A percentile compares a stretch with the other conserved stretches of the same genome.
Evolutionary conservation across 2,888 invertebrate genomes (phyloP).

Genomic region (Augochlorella aurata): DNA sequence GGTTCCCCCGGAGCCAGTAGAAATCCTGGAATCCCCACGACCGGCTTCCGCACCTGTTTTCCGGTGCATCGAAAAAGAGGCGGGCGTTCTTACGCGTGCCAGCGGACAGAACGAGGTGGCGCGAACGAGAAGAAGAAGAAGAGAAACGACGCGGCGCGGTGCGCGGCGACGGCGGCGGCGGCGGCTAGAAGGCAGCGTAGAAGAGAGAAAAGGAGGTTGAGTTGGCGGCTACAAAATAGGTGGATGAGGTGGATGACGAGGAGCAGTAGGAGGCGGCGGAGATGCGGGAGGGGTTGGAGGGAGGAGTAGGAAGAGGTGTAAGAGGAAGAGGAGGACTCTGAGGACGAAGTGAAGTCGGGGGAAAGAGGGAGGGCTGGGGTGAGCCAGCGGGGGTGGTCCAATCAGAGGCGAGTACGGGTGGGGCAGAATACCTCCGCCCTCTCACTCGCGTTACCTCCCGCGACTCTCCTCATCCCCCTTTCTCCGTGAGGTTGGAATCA

Average conservation of each 20-base stretch:
- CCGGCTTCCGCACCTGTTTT: slow-evolving; percentile 67
- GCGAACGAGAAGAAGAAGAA: slow-evolving; percentile 67
- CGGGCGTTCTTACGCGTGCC: slow-evolving; percentile 69
- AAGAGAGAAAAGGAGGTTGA: slow-evolving; percentile 71
- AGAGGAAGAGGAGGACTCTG: slow-evolving; percentile 48
- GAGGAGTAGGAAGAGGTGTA: slow-evolving; percentile 57
- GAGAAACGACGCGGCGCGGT: slow-evolving; percentile 30
- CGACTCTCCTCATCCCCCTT: slow-evolving; percentile 70
- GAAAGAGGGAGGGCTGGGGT: slow-evolving; percentile 72
- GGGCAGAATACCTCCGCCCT: slow-evolving; percentile 77
- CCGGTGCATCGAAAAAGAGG: slow-evolving; percentile 72
- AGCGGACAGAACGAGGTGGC: slow-evolving; percentile 65
- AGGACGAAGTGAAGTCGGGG: slow-evolving; percentile 36
- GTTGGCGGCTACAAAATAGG: slow-evolving; percentile 46
- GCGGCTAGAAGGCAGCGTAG: slow-evolving; percentile 63
- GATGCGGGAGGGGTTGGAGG: slow-evolving; percentile 49
- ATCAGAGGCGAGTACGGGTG: slow-evolving; percentile 79
- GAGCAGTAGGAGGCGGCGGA: slow-evolving; percentile 51
- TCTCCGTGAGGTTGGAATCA: slow-evolving; percentile 69
- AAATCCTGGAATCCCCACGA: slow-evolving; percentile 67
- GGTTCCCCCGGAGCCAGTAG: slow-evolving; percentile 66
- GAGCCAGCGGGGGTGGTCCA: slow-evolving; percentile 78
- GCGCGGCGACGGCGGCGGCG: slow-evolving; percentile 31
- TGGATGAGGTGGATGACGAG: slow-evolving; percentile 49
- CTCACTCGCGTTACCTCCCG: slow-evolving; percentile 72